Evolutionary conservation across 2,113 vertebrate genomes (phyloP).

Genomic region (Xiphias gladius): DNA sequence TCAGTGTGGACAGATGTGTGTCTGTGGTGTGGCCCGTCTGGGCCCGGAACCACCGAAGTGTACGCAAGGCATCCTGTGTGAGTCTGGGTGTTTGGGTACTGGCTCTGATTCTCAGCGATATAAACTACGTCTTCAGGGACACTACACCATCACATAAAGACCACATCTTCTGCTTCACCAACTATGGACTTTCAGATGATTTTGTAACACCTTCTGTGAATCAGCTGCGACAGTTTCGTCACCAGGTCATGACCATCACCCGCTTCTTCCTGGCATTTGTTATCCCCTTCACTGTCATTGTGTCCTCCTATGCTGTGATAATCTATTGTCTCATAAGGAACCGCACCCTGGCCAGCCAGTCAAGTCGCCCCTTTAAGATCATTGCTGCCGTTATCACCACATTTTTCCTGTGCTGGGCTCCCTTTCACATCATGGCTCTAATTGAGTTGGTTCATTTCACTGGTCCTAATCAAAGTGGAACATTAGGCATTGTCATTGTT

Average conservation of each 20-base stretch:
- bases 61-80: slow-evolving; percentile 78
- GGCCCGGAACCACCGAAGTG: slow-evolving; percentile 87
- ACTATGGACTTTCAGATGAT: slow-evolving; percentile 79
- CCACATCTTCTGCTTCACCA: slow-evolving; percentile 79
- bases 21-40: slow-evolving; percentile 88
- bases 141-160: slow-evolving; percentile 63
- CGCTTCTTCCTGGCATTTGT: slow-evolving; percentile 88
- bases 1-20: slow-evolving; percentile 88
- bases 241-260: slow-evolving; percentile 82
- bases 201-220: slow-evolving; percentile 48
- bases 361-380: slow-evolving; percentile 87
- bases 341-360: slow-evolving; percentile 82
- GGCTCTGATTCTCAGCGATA: slow-evolving; percentile 84
- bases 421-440: slow-evolving; percentile 87
- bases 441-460: slow-evolving; percentile 80
- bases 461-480: slow-evolving; percentile 54
- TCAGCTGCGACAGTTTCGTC: slow-evolving; percentile 69
- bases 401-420: slow-evolving; percentile 91
- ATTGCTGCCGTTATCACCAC: slow-evolving; percentile 88
- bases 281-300: slow-evolving; percentile 87
- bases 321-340: slow-evolving; percentile 84
- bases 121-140: slow-evolving; percentile 82
- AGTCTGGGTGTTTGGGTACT: slow-evolving; percentile 84
- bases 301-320: slow-evolving; percentile 87
- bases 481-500: slow-evolving; percentile 57